A percentile compares a stretch with the other conserved stretches of the same genome.
phyloP scores from a whole-genome alignment of 2,888 invertebrate genomes.

The Acronicta alni region DNA sequence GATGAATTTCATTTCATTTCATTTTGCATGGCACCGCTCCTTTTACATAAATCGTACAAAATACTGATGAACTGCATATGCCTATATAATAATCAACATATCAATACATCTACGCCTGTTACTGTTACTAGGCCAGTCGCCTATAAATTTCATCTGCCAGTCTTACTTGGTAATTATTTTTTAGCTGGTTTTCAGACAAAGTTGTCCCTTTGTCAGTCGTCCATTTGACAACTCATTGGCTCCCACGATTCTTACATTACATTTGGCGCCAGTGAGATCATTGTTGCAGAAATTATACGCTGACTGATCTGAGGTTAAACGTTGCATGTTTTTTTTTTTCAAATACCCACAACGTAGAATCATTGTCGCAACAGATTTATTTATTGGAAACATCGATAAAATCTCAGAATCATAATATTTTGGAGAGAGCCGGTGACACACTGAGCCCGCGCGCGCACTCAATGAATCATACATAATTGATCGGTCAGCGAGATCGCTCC shows the following conservation, averaged over 20 bases:
- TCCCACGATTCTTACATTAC: neutral
- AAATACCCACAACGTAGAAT: slow-evolving; percentile 51
- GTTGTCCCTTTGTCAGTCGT: too few relatives aligned
- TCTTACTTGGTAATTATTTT: too few relatives aligned
- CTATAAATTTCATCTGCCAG: too few relatives aligned
- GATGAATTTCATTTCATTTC: too few relatives aligned
- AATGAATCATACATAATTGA: slow-evolving; percentile 87
- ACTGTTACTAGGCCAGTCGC: too few relatives aligned
- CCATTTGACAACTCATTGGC: too few relatives aligned
- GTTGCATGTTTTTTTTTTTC: slow-evolving; percentile 32
- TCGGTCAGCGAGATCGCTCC: slow-evolving; percentile 66
- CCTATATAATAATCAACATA: too few relatives aligned
- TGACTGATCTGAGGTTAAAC: slow-evolving; percentile 44
- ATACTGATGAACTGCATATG: too few relatives aligned
- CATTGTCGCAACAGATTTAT: slow-evolving; percentile 55
- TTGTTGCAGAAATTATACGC: slow-evolving; percentile 26
- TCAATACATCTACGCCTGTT: too few relatives aligned
- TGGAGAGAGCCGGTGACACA: slow-evolving; percentile 68
- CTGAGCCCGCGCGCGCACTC: slow-evolving; percentile 71
- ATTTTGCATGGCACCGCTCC: too few relatives aligned
- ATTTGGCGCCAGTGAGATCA: neutral
- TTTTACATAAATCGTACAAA: too few relatives aligned
- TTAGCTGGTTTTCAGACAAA: too few relatives aligned
- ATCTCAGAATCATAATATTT: slow-evolving; percentile 86
- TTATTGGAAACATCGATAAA: slow-evolving; percentile 70